Evolutionary conservation across 2,888 invertebrate genomes (phyloP).

Genomic region (Acrocera orbiculus): DNA sequence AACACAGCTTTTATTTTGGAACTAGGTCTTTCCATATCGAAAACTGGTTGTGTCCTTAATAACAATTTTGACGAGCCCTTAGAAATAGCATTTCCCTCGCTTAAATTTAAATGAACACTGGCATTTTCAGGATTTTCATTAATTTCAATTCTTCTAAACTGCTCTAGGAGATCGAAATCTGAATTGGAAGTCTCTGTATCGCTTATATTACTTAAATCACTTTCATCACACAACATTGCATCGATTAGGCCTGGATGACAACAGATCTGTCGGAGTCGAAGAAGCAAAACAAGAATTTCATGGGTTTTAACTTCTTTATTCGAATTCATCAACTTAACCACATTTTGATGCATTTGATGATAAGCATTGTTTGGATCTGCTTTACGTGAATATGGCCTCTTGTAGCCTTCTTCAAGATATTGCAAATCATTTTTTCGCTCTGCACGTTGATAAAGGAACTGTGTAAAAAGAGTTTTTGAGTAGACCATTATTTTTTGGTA

Average conservation of each 20-base stretch:
- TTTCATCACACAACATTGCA: constrained; percentile 38
- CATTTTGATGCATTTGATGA: constrained; percentile 43
- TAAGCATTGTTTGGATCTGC: neutral
- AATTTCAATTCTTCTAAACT: constrained; percentile 44
- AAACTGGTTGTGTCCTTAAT: constrained; percentile 53
- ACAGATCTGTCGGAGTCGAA: constrained; percentile 75
- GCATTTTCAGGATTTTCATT: constrained; percentile 19
- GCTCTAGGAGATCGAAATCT: constrained; percentile 42
- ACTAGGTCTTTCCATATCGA: constrained; percentile 39
- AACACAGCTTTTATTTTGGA: constrained; percentile 47
- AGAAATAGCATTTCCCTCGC: constrained; percentile 32
- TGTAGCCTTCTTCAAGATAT: constrained; percentile 19
- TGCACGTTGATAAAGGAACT: constrained; percentile 57
- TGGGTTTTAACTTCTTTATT: constrained; percentile 42
- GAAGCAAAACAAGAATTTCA: constrained; percentile 61
- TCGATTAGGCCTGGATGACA: constrained; percentile 75
- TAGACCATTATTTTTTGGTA: constrained; percentile 59
- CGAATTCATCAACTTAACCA: constrained; percentile 42
- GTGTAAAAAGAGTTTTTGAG: constrained; percentile 56
- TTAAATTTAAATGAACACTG: neutral
- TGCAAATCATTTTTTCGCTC: constrained; percentile 39
- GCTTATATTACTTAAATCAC: constrained; percentile 16
- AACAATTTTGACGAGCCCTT: constrained; percentile 45
- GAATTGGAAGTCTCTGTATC: constrained; percentile 25
- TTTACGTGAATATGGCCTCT: constrained; percentile 31